A percentile compares a stretch with the other conserved stretches of the same genome.
phyloP scores from a whole-genome alignment of 2,113 vertebrate species.

The Takifugu flavidus region DNA sequence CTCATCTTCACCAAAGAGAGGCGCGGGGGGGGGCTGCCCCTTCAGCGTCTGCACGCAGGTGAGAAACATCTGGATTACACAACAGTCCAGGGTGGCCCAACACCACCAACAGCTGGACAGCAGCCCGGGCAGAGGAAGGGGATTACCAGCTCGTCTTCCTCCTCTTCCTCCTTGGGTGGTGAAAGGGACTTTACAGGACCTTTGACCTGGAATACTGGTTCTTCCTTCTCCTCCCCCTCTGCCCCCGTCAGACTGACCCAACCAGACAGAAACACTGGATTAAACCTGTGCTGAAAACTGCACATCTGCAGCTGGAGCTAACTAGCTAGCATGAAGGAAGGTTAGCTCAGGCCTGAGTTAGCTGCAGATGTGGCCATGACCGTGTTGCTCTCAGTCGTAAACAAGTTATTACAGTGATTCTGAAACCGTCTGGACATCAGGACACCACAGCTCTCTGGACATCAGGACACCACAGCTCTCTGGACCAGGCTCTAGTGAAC shows the following conservation, averaged over 20 bases:
- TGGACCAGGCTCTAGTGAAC: background rate
- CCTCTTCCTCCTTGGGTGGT: constrained; percentile 75
- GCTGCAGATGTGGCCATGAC: too few species aligned
- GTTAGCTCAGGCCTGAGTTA: too few species aligned
- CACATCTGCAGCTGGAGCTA: too few species aligned
- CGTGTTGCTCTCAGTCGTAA: too few species aligned
- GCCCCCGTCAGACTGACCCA: constrained; percentile 64
- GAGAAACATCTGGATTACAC: background rate
- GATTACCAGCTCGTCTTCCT: constrained; percentile 91
- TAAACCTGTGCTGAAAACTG: too few species aligned
- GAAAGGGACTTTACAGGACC: constrained; percentile 42
- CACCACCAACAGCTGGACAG: too few species aligned
- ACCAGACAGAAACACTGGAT: background rate
- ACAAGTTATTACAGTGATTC: too few species aligned
- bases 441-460: background rate
- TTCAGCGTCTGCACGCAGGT: constrained; percentile 87
- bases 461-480: too few species aligned
- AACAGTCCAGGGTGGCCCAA: too few species aligned
- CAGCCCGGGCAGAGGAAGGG: background rate
- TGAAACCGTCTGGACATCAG: too few species aligned
- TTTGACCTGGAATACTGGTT: constrained; percentile 62
- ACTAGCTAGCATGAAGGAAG: too few species aligned
- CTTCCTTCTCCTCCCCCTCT: constrained; percentile 58
- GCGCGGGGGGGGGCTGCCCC: constrained; percentile 84
- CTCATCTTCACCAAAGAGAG: constrained; percentile 87